These are phyloP conservation scores for Austrolebias charrua DNA, from an alignment of 2,797 vertebrate species.

Conservation along the genomic window DNA sequence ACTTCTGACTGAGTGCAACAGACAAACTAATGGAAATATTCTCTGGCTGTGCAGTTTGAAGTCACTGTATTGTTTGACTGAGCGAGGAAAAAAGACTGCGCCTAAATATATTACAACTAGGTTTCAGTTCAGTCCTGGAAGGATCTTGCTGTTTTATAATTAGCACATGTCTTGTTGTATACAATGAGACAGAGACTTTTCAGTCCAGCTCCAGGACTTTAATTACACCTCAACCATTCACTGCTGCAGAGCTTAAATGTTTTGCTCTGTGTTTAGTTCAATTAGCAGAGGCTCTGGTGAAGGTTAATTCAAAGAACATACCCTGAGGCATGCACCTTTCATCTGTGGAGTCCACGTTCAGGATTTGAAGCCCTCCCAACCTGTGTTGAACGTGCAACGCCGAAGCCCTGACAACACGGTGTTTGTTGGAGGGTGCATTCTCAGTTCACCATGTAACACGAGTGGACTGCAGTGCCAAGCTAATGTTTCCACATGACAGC, in stretches of 20 bases:
- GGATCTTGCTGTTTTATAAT: conserved; percentile 14
- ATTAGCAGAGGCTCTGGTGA: conserved; percentile 22
- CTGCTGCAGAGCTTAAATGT: not conserved
- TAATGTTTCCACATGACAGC: conserved; percentile 76
- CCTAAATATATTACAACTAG: not conserved
- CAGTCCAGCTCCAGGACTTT: conserved; percentile 8
- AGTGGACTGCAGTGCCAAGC: conserved; percentile 72
- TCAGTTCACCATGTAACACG: conserved; percentile 70
- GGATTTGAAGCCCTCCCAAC: conserved; percentile 38
- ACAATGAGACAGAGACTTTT: conserved; percentile 18
- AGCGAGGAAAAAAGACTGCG: conserved; percentile 9
- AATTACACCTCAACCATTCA: conserved; percentile 11
- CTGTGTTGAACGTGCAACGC: conserved; percentile 35
- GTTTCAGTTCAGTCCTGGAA: not conserved
- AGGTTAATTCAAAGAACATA: conserved; percentile 17
- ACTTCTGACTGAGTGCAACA: conserved; percentile 30
- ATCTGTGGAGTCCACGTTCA: conserved; percentile 30
- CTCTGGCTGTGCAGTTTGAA: not conserved
- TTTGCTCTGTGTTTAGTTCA: conserved; percentile 26
- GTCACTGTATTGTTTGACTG: conserved; percentile 12
- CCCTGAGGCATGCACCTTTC: conserved; percentile 15
- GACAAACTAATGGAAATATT: conserved; percentile 38
- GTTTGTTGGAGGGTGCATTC: conserved; percentile 50
- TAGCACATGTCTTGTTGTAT: conserved; percentile 13
- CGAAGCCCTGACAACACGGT: conserved; percentile 29